phyloP scores from a whole-genome alignment of 2,888 invertebrate genomes.

The Callyntrura guangdongensis region DNA sequence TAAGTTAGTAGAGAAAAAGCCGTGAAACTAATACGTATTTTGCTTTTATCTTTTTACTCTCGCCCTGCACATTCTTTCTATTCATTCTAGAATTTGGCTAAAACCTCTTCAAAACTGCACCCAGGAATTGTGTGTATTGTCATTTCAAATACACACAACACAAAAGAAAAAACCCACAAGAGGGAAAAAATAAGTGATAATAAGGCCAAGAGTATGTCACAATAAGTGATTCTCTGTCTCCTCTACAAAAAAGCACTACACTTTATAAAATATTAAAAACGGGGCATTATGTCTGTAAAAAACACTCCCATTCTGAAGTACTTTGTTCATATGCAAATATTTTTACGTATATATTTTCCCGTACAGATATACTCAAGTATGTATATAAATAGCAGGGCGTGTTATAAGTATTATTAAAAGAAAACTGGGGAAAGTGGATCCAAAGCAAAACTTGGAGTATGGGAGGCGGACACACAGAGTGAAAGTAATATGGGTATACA shows the following conservation, averaged over 20 bases:
- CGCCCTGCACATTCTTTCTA: background rate
- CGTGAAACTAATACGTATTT: slow-evolving; percentile 57
- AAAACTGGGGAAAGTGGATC: background rate
- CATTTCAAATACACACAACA: background rate
- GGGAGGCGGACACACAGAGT: too few species aligned
- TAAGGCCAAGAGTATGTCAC: slow-evolving; percentile 17
- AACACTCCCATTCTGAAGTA: too few species aligned
- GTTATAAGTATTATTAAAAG: too few species aligned
- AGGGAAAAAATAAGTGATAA: slow-evolving; percentile 50
- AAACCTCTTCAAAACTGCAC: slow-evolving; percentile 61
- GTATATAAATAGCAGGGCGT: too few species aligned
- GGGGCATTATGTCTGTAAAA: too few species aligned
- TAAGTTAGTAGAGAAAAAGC: slow-evolving; percentile 43
- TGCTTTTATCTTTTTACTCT: slow-evolving; percentile 41
- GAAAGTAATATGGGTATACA: slow-evolving; percentile 40
- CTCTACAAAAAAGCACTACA: background rate
- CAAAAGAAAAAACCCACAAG: slow-evolving; percentile 16
- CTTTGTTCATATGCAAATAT: background rate
- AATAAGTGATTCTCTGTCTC: background rate
- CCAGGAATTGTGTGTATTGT: slow-evolving; percentile 59
- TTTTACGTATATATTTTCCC: background rate
- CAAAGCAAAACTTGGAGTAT: background rate
- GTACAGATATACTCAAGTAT: background rate
- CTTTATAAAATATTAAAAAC: too few species aligned
- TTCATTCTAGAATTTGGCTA: slow-evolving; percentile 50